phyloP scores from a whole-genome alignment of 2,888 invertebrate genomes.

The Gandaritis pyraliata region DNA sequence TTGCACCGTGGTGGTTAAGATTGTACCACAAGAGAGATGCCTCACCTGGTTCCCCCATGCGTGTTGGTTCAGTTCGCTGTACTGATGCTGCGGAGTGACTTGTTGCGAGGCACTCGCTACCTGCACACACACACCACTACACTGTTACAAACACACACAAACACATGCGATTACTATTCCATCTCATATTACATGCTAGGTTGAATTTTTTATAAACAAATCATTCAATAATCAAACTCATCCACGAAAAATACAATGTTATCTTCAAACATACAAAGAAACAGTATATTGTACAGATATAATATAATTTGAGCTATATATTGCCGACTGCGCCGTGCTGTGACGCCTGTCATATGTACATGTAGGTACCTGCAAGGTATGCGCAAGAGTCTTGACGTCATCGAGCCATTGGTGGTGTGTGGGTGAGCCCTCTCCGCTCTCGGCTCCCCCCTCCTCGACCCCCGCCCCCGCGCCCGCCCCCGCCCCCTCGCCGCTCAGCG shows the following conservation, averaged over 20 bases:
- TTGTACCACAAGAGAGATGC: no score
- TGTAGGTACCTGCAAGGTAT: slow-evolving; percentile 47
- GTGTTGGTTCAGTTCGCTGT: slow-evolving; percentile 42
- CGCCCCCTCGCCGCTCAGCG: slow-evolving; percentile 63
- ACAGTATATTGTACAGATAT: no score
- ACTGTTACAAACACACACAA: slow-evolving; percentile 31
- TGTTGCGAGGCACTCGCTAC: slow-evolving; percentile 46
- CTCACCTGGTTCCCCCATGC: slow-evolving; percentile 57
- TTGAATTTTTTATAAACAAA: background rate
- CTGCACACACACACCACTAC: slow-evolving; percentile 30
- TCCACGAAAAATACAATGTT: no score
- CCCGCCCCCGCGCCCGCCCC: slow-evolving; percentile 40
- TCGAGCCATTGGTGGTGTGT: slow-evolving; percentile 65
- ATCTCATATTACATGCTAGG: background rate
- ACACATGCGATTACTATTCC: background rate
- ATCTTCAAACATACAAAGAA: no score
- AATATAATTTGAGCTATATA: no score
- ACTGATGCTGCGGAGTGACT: slow-evolving; percentile 53
- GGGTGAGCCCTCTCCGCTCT: slow-evolving; percentile 61
- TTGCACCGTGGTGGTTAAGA: no score
- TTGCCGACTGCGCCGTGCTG: no score
- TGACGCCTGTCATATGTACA: no score
- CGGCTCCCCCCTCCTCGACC: slow-evolving; percentile 57
- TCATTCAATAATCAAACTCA: no score
- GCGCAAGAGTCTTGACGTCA: slow-evolving; percentile 56